Evolutionary conservation across 2,113 vertebrate species (phyloP).

Genomic region (Nyctereutes procyonoides): DNA sequence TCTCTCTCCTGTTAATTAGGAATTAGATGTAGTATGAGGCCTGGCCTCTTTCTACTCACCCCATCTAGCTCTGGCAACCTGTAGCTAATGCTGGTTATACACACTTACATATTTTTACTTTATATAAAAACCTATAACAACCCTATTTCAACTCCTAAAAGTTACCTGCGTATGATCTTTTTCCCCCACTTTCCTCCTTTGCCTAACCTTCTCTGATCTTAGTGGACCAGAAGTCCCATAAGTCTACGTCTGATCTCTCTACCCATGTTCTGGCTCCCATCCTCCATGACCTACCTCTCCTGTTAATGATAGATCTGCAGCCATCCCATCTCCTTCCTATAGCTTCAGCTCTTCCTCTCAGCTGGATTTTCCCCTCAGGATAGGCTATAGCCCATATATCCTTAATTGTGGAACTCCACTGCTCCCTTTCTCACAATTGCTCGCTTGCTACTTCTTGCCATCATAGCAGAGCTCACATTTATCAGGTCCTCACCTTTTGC

Average conservation of each 20-base stretch:
- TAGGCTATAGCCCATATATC: too few relatives aligned
- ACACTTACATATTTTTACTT: neutral
- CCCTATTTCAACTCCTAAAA: neutral
- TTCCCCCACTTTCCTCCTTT: neutral
- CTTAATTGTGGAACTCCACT: neutral
- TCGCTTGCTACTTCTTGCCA: neutral
- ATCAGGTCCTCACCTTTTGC: neutral
- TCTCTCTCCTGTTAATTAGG: neutral
- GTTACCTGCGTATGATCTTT: neutral
- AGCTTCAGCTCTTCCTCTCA: neutral
- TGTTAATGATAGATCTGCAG: neutral
- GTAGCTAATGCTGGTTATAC: neutral
- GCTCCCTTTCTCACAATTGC: neutral
- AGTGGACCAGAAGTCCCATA: neutral
- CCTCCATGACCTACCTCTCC: neutral
- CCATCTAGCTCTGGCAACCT: neutral
- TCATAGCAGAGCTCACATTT: neutral
- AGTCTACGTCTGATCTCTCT: neutral
- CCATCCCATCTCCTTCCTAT: neutral
- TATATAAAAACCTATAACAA: neutral
- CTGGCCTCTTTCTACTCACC: neutral
- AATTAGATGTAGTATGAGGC: neutral
- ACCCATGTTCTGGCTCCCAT: neutral
- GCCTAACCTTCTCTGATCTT: neutral
- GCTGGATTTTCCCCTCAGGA: neutral